A percentile compares a stretch with the other conserved stretches of the same genome.
phyloP scores from a whole-genome alignment of 2,888 invertebrate genomes.

The Eubasilissa splendida region DNA sequence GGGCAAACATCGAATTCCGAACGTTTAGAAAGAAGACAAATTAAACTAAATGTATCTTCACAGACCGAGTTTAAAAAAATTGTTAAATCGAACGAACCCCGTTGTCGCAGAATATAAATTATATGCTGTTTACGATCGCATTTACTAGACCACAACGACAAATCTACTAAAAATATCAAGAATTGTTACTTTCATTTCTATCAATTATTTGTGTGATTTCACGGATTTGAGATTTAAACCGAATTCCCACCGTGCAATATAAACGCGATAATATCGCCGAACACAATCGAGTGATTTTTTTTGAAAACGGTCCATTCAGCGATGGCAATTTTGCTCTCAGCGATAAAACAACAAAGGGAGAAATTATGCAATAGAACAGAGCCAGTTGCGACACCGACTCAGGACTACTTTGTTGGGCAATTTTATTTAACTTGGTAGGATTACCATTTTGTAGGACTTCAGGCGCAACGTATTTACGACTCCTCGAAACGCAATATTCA shows the following conservation, averaged over 20 bases:
- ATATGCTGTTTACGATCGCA: no score
- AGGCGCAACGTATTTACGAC: no score
- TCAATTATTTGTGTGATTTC: slow-evolving; percentile 16
- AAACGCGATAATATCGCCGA: slow-evolving; percentile 23
- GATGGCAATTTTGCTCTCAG: slow-evolving; percentile 23
- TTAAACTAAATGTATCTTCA: no score
- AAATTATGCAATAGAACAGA: slow-evolving; percentile 11
- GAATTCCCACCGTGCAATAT: slow-evolving; percentile 34
- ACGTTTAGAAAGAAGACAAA: no score
- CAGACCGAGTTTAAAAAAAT: no score
- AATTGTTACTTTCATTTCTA: slow-evolving; percentile 21
- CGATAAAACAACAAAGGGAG: slow-evolving; percentile 28
- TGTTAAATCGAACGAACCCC: no score
- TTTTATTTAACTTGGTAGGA: background rate
- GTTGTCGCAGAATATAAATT: no score
- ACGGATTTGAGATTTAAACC: slow-evolving; percentile 15
- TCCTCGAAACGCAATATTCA: no score
- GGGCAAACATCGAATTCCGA: no score
- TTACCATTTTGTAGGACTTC: background rate
- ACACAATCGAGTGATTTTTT: slow-evolving; percentile 27
- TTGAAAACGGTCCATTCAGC: slow-evolving; percentile 28
- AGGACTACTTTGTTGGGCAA: background rate
- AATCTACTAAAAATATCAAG: no score
- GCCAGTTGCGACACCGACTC: background rate
- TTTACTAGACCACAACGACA: no score